Evolutionary conservation across 2,888 invertebrate genomes (phyloP), one percentile per base, ranked within the genome.

Genomic region (Scaptomyza tumidula): DNA sequence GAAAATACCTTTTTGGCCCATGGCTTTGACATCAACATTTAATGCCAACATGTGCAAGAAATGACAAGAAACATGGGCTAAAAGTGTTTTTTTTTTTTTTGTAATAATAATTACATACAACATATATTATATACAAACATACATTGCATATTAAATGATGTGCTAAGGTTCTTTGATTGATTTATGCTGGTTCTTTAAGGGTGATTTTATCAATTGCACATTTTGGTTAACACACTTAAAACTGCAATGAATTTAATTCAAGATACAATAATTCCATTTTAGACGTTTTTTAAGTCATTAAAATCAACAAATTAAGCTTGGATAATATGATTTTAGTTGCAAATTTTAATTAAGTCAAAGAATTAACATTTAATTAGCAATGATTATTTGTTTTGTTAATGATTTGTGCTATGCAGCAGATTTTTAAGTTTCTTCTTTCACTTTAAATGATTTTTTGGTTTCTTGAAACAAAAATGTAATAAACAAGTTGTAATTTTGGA

Each of bases 11-110:
- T 62, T 60, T 45, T 52, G 50, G 43, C 45, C 27, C 53, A 45
- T 19, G 50, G 11, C 50, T 68, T 68, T 70, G 78, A 63, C 65
- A 66, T 19, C 24, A 66, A 52, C 72, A 69, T 56, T 56, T 37
- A 70, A 54, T 68, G 49, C 49, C 56, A 79, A 78, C 86, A 82
- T 85, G 71, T 82, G 80, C 80, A 79, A 64, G 61, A 78, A 66
- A 64, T 68, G 68, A 57, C 62, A 56, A 59, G 54, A 58, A 49
- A 62, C 2, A 24, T 24, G 24, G 0, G 3, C 24, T 3, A 53
- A 46, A 48, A 60, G 7, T 35, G 53, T 44, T 45, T 41, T 57
- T 45, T 45, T 44, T 45, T 41, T 57, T 45, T 45, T 45, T 63
- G 66, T 66, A 52, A 46, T 64, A 71, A 78, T 76, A 64, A 71